phyloP scores from a whole-genome alignment of 1,140 invertebrate species.

The Hyles euphorbiae region DNA sequence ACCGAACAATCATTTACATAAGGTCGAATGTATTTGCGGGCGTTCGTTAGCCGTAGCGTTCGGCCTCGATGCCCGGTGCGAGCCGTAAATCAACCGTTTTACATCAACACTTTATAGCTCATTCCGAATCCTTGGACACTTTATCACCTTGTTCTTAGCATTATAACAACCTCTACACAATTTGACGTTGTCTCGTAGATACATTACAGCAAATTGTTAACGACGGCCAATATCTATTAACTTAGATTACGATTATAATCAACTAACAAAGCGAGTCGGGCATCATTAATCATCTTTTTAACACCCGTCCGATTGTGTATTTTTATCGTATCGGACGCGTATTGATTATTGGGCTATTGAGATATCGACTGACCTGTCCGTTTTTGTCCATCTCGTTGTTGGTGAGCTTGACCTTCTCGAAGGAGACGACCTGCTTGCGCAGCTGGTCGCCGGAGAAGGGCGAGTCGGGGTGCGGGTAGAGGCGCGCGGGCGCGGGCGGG shows the following conservation, averaged over 20 bases:
- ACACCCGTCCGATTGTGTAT: slow-evolving; percentile 3
- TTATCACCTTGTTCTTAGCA: slow-evolving; percentile 33
- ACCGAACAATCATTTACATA: no score
- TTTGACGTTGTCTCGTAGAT: neutral
- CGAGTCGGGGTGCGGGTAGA: slow-evolving; percentile 98
- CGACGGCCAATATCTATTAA: slow-evolving; percentile 13
- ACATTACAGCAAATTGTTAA: slow-evolving; percentile 1
- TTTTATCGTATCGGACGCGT: slow-evolving; percentile 4
- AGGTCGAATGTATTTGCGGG: neutral
- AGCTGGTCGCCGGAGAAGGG: slow-evolving; percentile 97
- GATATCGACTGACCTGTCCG: slow-evolving; percentile 87
- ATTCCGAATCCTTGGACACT: slow-evolving; percentile 27
- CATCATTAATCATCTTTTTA: slow-evolving; percentile 15
- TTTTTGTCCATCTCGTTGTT: slow-evolving; percentile 99
- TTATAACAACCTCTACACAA: slow-evolving; percentile 20
- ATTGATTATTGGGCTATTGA: slow-evolving; percentile 7
- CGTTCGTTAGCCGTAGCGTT: slow-evolving; percentile 18
- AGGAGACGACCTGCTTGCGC: slow-evolving; percentile 97
- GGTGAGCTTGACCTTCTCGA: slow-evolving; percentile 99
- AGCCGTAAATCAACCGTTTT: slow-evolving; percentile 33
- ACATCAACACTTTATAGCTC: slow-evolving; percentile 41
- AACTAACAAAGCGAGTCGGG: slow-evolving; percentile 7
- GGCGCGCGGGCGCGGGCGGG: slow-evolving; percentile 93
- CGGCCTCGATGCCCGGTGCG: slow-evolving; percentile 22
- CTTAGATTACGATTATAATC: slow-evolving; percentile 18